phyloP scores from a whole-genome alignment of 2,888 invertebrate species.

The Drosophila mulleri region DNA sequence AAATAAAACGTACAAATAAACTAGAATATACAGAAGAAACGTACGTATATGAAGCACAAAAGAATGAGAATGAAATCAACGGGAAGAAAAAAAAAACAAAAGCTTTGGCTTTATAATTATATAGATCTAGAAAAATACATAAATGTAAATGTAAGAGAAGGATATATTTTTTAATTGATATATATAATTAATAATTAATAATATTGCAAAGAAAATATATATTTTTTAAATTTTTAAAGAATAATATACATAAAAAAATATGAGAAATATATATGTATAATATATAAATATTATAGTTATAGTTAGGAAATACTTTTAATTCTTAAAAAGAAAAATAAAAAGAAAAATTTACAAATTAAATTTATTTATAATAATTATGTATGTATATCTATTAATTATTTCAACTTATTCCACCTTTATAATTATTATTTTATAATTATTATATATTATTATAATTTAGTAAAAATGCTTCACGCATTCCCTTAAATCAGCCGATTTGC shows the following conservation, averaged over 20 bases:
- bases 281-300: too few relatives aligned
- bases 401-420: neutral
- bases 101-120: neutral
- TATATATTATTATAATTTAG: neutral
- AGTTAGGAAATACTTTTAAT: too few relatives aligned
- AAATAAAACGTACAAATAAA: neutral
- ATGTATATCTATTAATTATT: neutral
- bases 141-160: neutral
- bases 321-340: neutral
- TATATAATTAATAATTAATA: too few relatives aligned
- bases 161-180: too few relatives aligned
- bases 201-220: too few relatives aligned
- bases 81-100: neutral
- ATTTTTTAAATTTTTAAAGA: too few relatives aligned
- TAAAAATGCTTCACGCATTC: neutral
- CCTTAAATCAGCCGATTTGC: neutral
- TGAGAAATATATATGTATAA: too few relatives aligned
- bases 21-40: neutral
- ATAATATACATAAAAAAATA: too few relatives aligned
- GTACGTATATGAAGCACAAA: neutral
- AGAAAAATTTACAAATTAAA: neutral
- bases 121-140: neutral
- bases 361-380: neutral
- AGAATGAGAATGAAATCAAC: neutral
- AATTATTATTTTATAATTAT: neutral